Evolutionary conservation across 2,888 invertebrate species (phyloP).

Genomic region (Azorinus chamasolen): DNA sequence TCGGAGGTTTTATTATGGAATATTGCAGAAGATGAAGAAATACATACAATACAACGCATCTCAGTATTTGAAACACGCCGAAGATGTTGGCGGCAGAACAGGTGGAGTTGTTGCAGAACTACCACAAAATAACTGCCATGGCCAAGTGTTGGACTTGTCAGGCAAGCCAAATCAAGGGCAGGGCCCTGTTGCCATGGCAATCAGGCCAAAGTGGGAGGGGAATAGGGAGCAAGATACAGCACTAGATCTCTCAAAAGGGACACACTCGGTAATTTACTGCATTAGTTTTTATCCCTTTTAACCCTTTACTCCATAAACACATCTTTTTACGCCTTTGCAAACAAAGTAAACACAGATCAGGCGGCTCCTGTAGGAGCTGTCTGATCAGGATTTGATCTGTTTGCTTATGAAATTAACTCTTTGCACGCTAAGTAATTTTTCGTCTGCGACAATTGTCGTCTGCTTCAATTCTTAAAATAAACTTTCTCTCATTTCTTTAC

Average conservation of each 20-base stretch:
- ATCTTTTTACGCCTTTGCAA: too few relatives aligned
- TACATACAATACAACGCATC: slow-evolving; percentile 50
- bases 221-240: slow-evolving; percentile 48
- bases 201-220: slow-evolving; percentile 40
- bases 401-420: too few relatives aligned
- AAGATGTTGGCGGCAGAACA: slow-evolving; percentile 6
- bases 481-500: too few relatives aligned
- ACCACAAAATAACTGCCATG: slow-evolving; percentile 17
- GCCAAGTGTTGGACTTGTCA: slow-evolving; percentile 48
- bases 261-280: too few relatives aligned
- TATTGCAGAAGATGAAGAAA: slow-evolving; percentile 52
- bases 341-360: too few relatives aligned
- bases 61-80: slow-evolving; percentile 17
- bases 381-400: too few relatives aligned
- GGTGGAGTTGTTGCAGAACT: background rate
- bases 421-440: too few relatives aligned
- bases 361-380: too few relatives aligned
- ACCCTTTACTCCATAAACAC: too few relatives aligned
- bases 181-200: slow-evolving; percentile 36
- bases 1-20: background rate
- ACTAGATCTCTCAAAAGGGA: slow-evolving; percentile 40
- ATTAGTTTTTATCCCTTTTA: too few relatives aligned
- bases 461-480: too few relatives aligned
- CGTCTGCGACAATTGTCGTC: too few relatives aligned
- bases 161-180: slow-evolving; percentile 38